phyloP scores from a whole-genome alignment of 2,888 invertebrate genomes.

The Archips xylosteana region DNA sequence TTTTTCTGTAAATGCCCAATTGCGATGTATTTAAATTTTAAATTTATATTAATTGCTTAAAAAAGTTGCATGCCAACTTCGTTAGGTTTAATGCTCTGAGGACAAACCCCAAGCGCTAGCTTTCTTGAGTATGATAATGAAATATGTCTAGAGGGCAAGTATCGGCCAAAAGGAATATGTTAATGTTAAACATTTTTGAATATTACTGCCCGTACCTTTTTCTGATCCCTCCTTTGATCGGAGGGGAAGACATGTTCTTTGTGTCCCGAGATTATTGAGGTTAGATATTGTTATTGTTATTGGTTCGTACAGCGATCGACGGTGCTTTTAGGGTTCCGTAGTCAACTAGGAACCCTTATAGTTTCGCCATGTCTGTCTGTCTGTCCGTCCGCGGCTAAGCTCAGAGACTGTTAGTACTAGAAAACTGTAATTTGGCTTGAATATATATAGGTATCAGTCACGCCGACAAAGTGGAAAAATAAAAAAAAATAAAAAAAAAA shows the following conservation, averaged over 20 bases:
- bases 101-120: neutral
- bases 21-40: no score
- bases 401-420: no score
- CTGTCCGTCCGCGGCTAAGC: no score
- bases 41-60: no score
- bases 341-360: no score
- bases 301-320: neutral
- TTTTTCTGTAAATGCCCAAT: no score
- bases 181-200: constrained; percentile 11
- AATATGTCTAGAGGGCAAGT: constrained; percentile 8
- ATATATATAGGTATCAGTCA: no score
- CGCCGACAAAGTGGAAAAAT: no score
- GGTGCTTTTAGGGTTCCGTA: neutral
- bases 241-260: constrained; percentile 2
- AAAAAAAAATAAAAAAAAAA: no score
- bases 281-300: constrained; percentile 5
- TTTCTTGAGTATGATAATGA: constrained; percentile 6
- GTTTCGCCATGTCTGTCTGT: no score
- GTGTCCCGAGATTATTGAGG: neutral
- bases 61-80: neutral
- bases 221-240: constrained; percentile 4
- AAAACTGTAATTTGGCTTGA: no score
- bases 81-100: neutral
- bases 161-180: constrained; percentile 3
- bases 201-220: constrained; percentile 4